Percentiles rank a stretch among this genome's conserved stretches.
Conservation (phyloP, 2,113 vertebrate genomes). For the Pomatostomus ruficeps region DNA sequence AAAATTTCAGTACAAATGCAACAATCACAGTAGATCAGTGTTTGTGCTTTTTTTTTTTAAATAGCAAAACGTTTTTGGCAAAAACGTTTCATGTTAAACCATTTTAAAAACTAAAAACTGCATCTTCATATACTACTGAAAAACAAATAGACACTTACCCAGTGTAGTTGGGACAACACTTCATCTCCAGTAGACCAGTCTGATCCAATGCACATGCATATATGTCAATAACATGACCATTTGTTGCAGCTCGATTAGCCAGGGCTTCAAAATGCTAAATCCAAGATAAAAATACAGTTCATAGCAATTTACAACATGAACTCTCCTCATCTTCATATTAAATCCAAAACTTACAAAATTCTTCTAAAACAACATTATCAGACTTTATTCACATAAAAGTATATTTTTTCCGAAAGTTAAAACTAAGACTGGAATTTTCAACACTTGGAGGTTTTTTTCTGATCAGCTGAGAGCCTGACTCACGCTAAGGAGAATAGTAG, state of each 20-base stretch:
- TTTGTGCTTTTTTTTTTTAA: not conserved
- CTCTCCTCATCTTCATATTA: not conserved
- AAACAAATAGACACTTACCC: conserved; percentile 74
- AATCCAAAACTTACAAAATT: not conserved
- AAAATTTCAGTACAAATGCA: not conserved
- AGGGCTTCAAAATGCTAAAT: conserved; percentile 90
- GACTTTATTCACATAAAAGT: not conserved
- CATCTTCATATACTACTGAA: not conserved
- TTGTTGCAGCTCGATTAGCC: conserved; percentile 86
- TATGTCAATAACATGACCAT: conserved; percentile 94
- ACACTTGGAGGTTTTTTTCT: not conserved
- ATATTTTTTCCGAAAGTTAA: not conserved
- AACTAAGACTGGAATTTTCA: not conserved
- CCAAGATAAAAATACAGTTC: conserved; percentile 40
- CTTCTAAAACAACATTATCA: not conserved
- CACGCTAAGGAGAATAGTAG: not conserved
- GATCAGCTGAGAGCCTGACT: not conserved
- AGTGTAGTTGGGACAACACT: conserved; percentile 92
- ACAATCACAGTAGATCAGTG: not conserved
- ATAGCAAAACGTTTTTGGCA: not conserved
- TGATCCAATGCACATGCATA: conserved; percentile 96
- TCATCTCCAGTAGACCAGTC: conserved; percentile 96
- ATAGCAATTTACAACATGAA: not conserved
- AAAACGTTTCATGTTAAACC: not conserved
- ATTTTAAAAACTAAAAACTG: not conserved